Base-by-base conservation (phyloP, 2,797 vertebrate species). In the Falco biarmicus region DNA sequence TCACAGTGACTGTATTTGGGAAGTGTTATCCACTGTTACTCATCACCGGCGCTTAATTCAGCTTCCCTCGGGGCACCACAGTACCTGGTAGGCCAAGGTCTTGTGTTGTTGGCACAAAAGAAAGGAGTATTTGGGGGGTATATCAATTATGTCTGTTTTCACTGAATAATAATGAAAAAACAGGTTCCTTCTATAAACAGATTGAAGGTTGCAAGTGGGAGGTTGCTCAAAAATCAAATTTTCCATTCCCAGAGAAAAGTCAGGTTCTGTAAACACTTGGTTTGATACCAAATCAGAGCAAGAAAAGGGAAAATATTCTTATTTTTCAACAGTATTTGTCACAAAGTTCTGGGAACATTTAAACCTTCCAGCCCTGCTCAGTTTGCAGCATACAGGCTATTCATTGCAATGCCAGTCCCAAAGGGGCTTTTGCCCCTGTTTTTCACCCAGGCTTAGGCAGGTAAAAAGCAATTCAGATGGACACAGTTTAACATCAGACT, bases 31-130 rank as follows among this genome's bases (percentile, higher is more conserved):
- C 63, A 43, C 57, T 66, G 16, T 83, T 95, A 95, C 73, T 95
- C 78, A 97, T 90, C 85, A 88, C 74, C 41, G 77, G 64, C 85
- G 87, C 48, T 88, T 88, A 93, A 94, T 91, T 95, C 75, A 96
- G 61, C 82, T 48, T 77, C 83, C 93, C 79, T 89, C 7, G 0
- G 63, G 65, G 12, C 76, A 79, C 16, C 11, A 9, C 25, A 66
- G 78, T 50, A 45, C 92, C 60, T 77, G 50, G 39, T 68, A 82
- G 47, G 21, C 29, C 70, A 79, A 90, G 28, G 53, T 50, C 65
- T 74, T 43, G 18, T 3, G 2, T 24, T 64, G 26, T 28, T 60
- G 31, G 45, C 48, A 43, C 37, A 84, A 41, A 80, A 43, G 56
- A 80, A 95, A 76, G 39, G 15, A 88, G 20, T 24, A 28, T 70